phyloP scores from a whole-genome alignment of 2,113 vertebrate species.

The Holacanthus passer region DNA sequence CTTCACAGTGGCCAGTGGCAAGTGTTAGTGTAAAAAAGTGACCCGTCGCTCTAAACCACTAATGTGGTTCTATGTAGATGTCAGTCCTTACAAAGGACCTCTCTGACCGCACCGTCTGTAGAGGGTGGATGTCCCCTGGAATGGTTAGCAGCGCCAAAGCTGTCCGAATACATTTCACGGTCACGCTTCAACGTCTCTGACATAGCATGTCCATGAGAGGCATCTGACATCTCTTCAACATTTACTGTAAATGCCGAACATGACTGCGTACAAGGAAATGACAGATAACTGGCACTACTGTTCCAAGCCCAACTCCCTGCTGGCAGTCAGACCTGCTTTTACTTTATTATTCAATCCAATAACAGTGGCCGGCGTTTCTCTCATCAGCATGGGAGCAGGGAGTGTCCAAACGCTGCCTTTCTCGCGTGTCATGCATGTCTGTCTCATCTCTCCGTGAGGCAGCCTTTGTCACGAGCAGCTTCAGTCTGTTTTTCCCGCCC shows the following conservation, averaged over 20 bases:
- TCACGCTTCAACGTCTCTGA: constrained; percentile 64
- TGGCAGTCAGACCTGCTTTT: constrained; percentile 17
- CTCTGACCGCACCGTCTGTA: constrained; percentile 53
- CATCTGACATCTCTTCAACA: constrained; percentile 71
- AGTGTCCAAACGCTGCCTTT: constrained; percentile 25
- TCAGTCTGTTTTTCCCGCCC: background rate
- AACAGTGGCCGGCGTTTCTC: background rate
- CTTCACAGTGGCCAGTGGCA: constrained; percentile 28
- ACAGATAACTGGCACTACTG: constrained; percentile 41
- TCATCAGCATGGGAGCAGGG: constrained; percentile 26
- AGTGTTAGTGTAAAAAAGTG: constrained; percentile 52
- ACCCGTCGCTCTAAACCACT: constrained; percentile 61
- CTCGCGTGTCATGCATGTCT: constrained; percentile 10
- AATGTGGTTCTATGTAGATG: constrained; percentile 54
- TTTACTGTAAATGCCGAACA: constrained; percentile 63
- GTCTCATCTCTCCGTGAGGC: constrained; percentile 29
- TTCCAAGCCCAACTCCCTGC: constrained; percentile 20
- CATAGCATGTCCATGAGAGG: constrained; percentile 63
- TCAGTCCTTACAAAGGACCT: constrained; percentile 48
- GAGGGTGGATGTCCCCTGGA: constrained; percentile 70
- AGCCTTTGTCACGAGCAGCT: constrained; percentile 17
- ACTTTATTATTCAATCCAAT: constrained; percentile 24
- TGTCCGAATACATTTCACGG: constrained; percentile 76
- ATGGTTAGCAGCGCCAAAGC: constrained; percentile 73
- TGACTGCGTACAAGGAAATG: constrained; percentile 53